A percentile compares a stretch with the other conserved stretches of the same genome.
Conservation (phyloP, 2,113 vertebrate genomes). For the Entelurus aequoreus region DNA sequence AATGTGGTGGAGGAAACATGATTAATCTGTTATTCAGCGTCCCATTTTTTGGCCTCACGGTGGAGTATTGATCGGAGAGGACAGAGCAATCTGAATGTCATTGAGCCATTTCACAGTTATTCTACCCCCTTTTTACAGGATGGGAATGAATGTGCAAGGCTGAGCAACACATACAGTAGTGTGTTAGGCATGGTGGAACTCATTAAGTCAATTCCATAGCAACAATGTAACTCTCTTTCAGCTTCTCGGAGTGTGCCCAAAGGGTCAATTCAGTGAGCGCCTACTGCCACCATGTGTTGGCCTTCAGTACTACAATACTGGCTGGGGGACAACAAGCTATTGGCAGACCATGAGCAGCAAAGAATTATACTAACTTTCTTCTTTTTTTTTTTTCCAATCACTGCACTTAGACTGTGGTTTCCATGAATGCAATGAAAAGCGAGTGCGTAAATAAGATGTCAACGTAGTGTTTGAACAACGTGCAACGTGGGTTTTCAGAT, state of each 20-base stretch:
- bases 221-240: constrained; percentile 56
- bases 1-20: constrained; percentile 21
- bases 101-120: constrained; percentile 49
- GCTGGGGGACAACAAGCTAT: constrained; percentile 16
- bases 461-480: too few species aligned
- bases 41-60: constrained; percentile 10
- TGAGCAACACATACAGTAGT: constrained; percentile 45
- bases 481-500: too few species aligned
- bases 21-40: constrained; percentile 26
- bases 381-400: background rate
- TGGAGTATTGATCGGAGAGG: constrained; percentile 39
- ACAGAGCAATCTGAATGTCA: constrained; percentile 44
- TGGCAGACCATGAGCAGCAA: constrained; percentile 17
- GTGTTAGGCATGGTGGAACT: constrained; percentile 45
- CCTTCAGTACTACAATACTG: constrained; percentile 37
- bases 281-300: constrained; percentile 71
- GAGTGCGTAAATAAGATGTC: background rate
- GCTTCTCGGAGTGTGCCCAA: constrained; percentile 14
- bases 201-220: constrained; percentile 71
- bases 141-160: constrained; percentile 55
- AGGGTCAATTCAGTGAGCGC: constrained; percentile 37
- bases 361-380: constrained; percentile 3
- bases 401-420: background rate
- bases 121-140: constrained; percentile 48
- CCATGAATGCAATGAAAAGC: too few species aligned